Percentiles rank a stretch among this genome's conserved stretches.
These are phyloP conservation scores for Phengaris arion DNA, from an alignment of 2,888 invertebrate genomes.

Conservation along the genomic window DNA sequence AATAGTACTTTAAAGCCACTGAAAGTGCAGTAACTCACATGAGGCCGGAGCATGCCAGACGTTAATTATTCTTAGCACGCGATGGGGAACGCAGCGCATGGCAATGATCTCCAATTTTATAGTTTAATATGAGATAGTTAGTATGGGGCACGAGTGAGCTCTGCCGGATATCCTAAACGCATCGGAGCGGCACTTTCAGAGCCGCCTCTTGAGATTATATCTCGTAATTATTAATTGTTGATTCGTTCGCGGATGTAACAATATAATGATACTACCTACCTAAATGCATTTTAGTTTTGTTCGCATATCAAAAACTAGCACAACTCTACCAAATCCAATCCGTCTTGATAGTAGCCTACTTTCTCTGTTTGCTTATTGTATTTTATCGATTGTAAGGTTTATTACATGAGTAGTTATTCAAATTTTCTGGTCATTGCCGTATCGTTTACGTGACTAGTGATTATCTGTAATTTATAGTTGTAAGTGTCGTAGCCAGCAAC, in stretches of 20 bases:
- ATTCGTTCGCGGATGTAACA: background rate
- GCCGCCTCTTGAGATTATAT: slow-evolving; percentile 32
- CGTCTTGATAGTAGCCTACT: background rate
- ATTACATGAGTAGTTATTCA: background rate
- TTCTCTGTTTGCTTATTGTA: background rate
- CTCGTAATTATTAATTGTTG: slow-evolving; percentile 2
- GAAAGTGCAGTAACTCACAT: slow-evolving; percentile 34
- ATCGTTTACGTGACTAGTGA: slow-evolving; percentile 3
- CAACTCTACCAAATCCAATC: background rate
- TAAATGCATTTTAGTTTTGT: slow-evolving; percentile 5
- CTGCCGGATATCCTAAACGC: slow-evolving; percentile 67
- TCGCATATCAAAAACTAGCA: background rate
- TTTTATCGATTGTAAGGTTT: background rate
- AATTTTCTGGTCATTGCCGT: background rate
- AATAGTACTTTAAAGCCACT: slow-evolving; percentile 14
- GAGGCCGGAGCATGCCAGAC: slow-evolving; percentile 36
- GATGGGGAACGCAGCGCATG: slow-evolving; percentile 42
- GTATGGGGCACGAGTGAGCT: slow-evolving; percentile 54
- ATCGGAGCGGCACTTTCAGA: slow-evolving; percentile 38
- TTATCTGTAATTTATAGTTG: background rate
- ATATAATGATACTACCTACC: background rate
- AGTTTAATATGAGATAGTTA: slow-evolving; percentile 48
- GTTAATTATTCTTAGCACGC: slow-evolving; percentile 47
- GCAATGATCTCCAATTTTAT: slow-evolving; percentile 36
- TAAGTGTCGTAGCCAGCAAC: background rate